Base-by-base conservation (phyloP, 2,797 vertebrate species). In the Clarias fuscus region DNA sequence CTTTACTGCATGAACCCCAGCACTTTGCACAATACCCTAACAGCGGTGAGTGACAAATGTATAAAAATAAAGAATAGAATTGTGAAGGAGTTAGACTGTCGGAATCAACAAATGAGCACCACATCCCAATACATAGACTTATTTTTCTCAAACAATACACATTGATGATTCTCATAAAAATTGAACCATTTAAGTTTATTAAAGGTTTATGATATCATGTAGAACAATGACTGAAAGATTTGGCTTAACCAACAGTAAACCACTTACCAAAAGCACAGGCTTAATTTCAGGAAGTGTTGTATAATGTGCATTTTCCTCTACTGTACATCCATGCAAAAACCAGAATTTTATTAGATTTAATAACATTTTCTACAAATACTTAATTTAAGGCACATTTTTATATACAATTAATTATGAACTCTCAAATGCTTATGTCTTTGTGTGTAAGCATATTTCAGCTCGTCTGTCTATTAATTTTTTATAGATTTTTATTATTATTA, bases 21-120 rank as follows among this genome's bases (percentile, higher is more conserved):
- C 1, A 78, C 77, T 33, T 0, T 61, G 18, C 0, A 0, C 0
- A 0, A 0, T 0, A 30, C 92, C 0, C 2, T 92, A 0, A 0
- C 0, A 0, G 0, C 84, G 91, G 95, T 95, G 79, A 24, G 87
- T 88, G 33, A 24, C 3, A 59, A 24, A 22, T 27, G 15, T 27
- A 33, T 22, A 33, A 14, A 18, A 61, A 61, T 61, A 30, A 37
- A 37, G 18, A 61, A 56, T 14, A 56, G 53, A 14, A 56, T 56
- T 56, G 18, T 76, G 61, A 68, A 27, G 20, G 11, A 37, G 33
- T 58, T 59, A 13, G 17, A 13, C 30, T 59, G 30, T 58, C 7
- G 17, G 24, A 75, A 75, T 53, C 53, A 75, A 15, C 43, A 73
- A 37, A 73, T 48, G 20, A 73, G 71, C 71, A 77, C 53, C 56